Evolutionary conservation across 2,113 vertebrate species (phyloP).

Genomic region (Dinomys branickii): DNA sequence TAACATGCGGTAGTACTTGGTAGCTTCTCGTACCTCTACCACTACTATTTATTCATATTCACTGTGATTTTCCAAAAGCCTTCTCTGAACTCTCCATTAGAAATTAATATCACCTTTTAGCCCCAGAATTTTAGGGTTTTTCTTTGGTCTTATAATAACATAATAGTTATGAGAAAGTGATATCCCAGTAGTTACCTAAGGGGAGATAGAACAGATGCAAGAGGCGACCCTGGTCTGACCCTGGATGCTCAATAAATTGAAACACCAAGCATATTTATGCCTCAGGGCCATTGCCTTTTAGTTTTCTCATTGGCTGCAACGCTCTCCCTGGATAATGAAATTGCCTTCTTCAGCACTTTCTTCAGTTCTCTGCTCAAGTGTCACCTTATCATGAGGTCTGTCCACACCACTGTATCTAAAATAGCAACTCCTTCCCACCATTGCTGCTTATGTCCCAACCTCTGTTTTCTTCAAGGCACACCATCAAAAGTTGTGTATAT

Average conservation of each 20-base stretch:
- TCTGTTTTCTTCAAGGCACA: neutral
- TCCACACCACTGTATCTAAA: neutral
- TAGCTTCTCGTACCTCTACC: neutral
- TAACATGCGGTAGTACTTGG: neutral
- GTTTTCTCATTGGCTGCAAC: neutral
- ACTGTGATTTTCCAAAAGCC: neutral
- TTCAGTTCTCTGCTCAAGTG: constrained; percentile 17
- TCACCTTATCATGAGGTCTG: neutral
- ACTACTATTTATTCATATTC: neutral
- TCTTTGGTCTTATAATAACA: neutral
- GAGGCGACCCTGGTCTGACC: neutral
- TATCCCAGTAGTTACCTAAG: neutral
- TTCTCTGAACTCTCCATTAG: neutral
- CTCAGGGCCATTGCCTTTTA: neutral
- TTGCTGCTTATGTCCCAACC: neutral
- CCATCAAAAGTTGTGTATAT: neutral
- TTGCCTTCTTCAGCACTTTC: neutral
- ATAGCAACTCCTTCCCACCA: neutral
- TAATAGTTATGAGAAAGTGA: neutral
- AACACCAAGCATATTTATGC: neutral
- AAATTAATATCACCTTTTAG: neutral
- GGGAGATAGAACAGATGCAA: neutral
- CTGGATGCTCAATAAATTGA: neutral
- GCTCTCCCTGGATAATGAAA: neutral
- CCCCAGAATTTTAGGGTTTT: neutral